Conservation (phyloP, 2,797 vertebrate species). For the Cirrhinus mrigala region DNA sequence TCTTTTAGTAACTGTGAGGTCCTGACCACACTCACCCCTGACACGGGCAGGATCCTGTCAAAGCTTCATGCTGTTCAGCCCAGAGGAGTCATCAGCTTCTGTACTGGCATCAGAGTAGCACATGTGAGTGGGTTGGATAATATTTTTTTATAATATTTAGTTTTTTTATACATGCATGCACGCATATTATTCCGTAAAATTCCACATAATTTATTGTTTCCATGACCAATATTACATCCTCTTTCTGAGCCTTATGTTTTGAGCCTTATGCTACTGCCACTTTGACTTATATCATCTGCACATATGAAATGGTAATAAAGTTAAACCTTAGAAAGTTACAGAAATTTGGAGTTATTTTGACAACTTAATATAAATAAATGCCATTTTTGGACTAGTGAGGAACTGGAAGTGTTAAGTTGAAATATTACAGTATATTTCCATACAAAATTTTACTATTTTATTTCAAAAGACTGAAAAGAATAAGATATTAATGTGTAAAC, state of each 20-base stretch:
- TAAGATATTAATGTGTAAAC: neutral
- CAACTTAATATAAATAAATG: neutral
- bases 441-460: neutral
- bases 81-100: slow-evolving; percentile 91
- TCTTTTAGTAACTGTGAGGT: slow-evolving; percentile 92
- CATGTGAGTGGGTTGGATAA: slow-evolving; percentile 81
- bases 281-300: neutral
- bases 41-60: slow-evolving; percentile 93
- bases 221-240: neutral
- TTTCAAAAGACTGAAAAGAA: neutral
- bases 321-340: neutral
- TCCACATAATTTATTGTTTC: neutral
- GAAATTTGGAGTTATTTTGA: neutral
- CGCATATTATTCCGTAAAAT: neutral
- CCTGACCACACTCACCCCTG: slow-evolving; percentile 93
- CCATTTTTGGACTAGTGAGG: neutral
- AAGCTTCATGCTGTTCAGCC: slow-evolving; percentile 95
- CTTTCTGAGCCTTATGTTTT: neutral
- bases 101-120: slow-evolving; percentile 93
- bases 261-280: neutral
- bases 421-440: neutral
- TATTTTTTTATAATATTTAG: neutral
- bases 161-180: no score
- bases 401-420: neutral
- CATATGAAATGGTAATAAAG: neutral